Conservation (phyloP, 2,888 invertebrate genomes). For the Tipula unca region DNA sequence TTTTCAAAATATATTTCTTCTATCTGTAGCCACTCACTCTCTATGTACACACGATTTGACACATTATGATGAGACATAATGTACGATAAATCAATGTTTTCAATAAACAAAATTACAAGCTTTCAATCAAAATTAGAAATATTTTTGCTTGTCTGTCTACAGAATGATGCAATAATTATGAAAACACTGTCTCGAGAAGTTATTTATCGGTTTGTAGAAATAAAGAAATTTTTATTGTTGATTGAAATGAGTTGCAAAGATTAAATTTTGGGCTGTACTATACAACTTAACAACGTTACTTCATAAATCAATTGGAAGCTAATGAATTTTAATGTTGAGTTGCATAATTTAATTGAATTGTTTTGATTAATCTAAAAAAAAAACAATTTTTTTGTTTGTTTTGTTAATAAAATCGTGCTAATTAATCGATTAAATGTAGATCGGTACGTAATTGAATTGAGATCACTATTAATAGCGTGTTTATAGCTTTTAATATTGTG, state of each 20-base stretch:
- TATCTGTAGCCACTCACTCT: neutral
- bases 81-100: neutral
- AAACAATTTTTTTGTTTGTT: neutral
- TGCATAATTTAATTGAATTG: neutral
- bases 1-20: no score
- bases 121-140: neutral
- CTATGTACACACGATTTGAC: neutral
- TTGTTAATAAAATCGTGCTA: neutral
- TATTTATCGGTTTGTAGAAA: neutral
- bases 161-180: neutral
- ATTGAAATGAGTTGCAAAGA: neutral
- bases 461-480: no score
- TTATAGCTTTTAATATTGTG: no score
- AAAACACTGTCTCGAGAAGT: neutral
- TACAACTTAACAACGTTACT: no score
- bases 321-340: neutral
- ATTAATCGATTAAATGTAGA: neutral
- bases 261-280: neutral
- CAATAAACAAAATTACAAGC: neutral
- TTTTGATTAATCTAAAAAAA: neutral
- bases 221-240: neutral
- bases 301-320: neutral
- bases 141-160: neutral
- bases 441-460: no score
- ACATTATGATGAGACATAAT: neutral